Evolutionary conservation across 2,797 vertebrate species (phyloP).

Genomic region (Lagodon rhomboides): DNA sequence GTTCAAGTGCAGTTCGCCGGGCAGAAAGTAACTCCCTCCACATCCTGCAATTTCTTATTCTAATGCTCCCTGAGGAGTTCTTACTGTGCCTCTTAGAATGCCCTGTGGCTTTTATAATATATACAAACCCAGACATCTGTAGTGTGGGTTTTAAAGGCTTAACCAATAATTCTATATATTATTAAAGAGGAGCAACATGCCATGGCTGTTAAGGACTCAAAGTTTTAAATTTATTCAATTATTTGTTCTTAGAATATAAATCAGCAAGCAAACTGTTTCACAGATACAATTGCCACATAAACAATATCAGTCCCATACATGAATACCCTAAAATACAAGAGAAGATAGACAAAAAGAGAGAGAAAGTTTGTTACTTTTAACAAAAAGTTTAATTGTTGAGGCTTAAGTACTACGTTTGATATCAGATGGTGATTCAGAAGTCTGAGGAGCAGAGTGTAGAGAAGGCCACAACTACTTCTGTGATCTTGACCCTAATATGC

Average conservation of each 20-base stretch:
- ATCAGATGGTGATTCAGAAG: background rate
- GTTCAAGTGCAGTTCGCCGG: constrained; percentile 96
- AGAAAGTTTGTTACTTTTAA: background rate
- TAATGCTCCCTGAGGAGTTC: background rate
- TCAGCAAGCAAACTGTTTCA: background rate
- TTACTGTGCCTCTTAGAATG: background rate
- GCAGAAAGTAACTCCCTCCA: constrained; percentile 89
- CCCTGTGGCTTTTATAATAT: background rate
- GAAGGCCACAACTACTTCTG: background rate
- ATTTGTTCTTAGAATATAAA: background rate
- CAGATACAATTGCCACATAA: background rate
- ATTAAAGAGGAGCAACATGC: background rate
- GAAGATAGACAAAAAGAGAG: too few relatives aligned
- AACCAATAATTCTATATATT: background rate
- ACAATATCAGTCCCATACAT: background rate
- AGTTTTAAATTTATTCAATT: background rate
- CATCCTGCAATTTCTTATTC: background rate
- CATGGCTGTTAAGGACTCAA: background rate
- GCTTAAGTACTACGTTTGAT: background rate
- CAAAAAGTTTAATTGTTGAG: background rate
- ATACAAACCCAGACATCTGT: background rate
- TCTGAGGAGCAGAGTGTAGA: background rate
- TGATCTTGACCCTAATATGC: background rate
- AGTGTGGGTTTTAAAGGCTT: background rate
- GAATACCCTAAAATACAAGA: background rate